Evolutionary conservation across 2,797 vertebrate species (phyloP).

Genomic region (Scyliorhinus canicula): DNA sequence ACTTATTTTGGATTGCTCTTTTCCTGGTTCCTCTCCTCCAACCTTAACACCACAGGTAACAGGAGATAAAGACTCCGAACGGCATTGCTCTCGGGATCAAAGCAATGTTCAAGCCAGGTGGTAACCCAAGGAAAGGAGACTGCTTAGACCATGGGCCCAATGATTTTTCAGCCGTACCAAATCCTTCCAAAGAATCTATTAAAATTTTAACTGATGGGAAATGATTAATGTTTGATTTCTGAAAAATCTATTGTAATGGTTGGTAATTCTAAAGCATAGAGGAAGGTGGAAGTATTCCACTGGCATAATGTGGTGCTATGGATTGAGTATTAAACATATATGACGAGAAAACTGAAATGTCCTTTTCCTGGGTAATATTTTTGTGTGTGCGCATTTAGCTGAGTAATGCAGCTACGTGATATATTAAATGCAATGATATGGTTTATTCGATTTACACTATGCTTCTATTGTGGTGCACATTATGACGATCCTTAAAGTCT

Average conservation of each 20-base stretch:
- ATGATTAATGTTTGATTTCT: neutral
- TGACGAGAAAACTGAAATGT: neutral
- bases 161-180: neutral
- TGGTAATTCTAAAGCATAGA: neutral
- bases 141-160: no score
- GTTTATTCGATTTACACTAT: neutral
- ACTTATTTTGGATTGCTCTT: no score
- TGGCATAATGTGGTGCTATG: neutral
- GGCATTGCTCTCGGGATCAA: no score
- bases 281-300: neutral
- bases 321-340: slow-evolving; percentile 7
- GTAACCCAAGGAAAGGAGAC: no score
- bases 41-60: no score
- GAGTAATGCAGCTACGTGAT: neutral
- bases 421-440: neutral
- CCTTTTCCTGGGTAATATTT: neutral
- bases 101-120: no score
- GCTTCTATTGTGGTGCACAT: neutral
- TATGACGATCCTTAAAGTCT: neutral
- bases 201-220: neutral
- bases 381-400: neutral
- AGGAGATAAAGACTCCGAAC: no score
- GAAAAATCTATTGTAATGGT: neutral
- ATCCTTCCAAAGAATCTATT: neutral
- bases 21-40: no score